A percentile compares a stretch with the other conserved stretches of the same genome.
Evolutionary conservation across 2,113 vertebrate species (phyloP).

Genomic region (Leucosticte australis): DNA sequence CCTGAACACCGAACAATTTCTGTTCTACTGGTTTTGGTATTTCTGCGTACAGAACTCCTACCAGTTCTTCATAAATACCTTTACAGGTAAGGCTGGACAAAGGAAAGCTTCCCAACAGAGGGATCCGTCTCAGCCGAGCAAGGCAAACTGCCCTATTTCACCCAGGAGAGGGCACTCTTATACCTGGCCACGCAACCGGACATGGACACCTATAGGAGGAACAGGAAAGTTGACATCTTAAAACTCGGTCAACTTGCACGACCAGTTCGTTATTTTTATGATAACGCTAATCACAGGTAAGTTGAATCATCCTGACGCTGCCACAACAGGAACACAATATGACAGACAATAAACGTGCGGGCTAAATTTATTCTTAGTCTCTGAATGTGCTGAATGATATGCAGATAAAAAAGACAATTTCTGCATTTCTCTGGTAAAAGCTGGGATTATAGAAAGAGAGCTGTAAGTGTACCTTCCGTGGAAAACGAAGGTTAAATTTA

Average conservation of each 20-base stretch:
- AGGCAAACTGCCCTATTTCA: neutral
- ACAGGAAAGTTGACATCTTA: neutral
- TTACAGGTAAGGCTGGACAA: neutral
- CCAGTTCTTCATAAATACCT: neutral
- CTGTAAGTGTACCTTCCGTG: neutral
- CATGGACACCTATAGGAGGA: neutral
- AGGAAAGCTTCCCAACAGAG: neutral
- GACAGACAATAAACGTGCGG: neutral
- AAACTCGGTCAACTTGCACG: neutral
- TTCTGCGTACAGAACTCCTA: neutral
- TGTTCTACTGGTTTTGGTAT: neutral
- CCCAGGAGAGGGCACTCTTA: conserved; percentile 58
- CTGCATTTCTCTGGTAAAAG: neutral
- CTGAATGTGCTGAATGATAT: neutral
- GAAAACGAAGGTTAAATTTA: neutral
- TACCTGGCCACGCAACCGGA: neutral
- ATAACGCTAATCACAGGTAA: neutral
- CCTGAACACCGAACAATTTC: neutral
- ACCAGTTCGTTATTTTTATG: conserved; percentile 11
- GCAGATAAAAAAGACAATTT: neutral
- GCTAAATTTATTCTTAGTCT: neutral
- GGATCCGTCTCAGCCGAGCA: neutral
- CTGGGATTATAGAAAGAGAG: neutral
- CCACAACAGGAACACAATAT: neutral
- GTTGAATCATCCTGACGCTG: conserved; percentile 4